Base-by-base conservation (phyloP, 37 sponge, comb jelly and placozoan genomes). In the Dysidea cf. avara region DNA sequence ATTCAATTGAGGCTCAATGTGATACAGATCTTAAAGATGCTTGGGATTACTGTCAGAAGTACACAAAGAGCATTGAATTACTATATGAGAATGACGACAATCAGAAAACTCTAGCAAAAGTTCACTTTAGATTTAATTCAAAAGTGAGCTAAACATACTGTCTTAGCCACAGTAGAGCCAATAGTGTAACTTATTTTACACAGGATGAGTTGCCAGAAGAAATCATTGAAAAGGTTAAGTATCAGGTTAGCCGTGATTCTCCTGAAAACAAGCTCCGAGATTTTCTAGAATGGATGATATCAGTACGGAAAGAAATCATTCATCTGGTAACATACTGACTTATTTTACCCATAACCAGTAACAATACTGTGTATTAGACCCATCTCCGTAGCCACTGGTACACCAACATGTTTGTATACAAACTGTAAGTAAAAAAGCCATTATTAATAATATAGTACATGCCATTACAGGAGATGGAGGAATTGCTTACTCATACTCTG, bases 221-320 rank as follows among this genome's bases (percentile, higher is more conserved):
- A 22, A 56, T 87, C 29, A 78, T 55, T 13, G 93, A 92, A 56
- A 74, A 64, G 50, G 82, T 94, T 37, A 88, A 84, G 54, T 94
- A 90, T 90, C 78, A 58, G 28, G 67, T 94, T 16, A 72, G 71
- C 50, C 53, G 93, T 7, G 88, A 87, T 52, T 83, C 85, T 24
- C 74, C 86, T 18, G 82, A 82, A 29, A 83, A 94, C 72, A 94
- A 94, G 55, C 79, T 90, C 46, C 61, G 94, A 25, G 94, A 89
- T 36, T 86, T 89, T 33, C 64, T 89, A 18, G 77, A 89, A 22
- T 89, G 86, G 87, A 79, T 82, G 72, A 59, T 75, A 59, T 79
- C 83, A 29, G 75, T 91, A 47, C 81, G 78, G 56, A 81, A 63
- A 39, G 86, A 91, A 31, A 72, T 75, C 37, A 17, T 40, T 1